phyloP scores from a whole-genome alignment of 2,888 invertebrate genomes.

The Acrocera orbiculus region DNA sequence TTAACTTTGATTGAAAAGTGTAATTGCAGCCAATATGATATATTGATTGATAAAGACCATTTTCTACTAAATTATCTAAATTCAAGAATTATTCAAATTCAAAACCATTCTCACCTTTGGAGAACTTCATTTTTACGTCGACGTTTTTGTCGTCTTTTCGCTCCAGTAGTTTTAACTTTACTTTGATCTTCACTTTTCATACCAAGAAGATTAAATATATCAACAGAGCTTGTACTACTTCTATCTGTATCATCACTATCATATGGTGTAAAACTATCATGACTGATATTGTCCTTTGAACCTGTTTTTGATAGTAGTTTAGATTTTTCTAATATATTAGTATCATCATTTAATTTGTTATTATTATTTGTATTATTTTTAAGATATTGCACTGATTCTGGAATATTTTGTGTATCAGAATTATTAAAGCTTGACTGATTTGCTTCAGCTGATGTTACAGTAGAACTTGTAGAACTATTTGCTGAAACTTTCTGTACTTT shows the following conservation, averaged over 20 bases:
- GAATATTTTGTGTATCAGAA: not conserved
- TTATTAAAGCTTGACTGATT: not conserved
- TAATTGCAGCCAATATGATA: no score
- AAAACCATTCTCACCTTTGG: no score
- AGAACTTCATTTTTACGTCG: not conserved
- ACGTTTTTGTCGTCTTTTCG: conserved; percentile 2
- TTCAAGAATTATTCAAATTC: no score
- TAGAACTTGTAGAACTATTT: conserved; percentile 7
- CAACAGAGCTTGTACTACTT: conserved; percentile 28
- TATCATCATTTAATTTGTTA: not conserved
- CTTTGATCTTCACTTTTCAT: not conserved
- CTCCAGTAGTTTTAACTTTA: not conserved
- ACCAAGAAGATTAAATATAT: conserved; percentile 13
- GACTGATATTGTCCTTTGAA: no score
- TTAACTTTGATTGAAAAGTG: no score
- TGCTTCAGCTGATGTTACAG: conserved; percentile 11
- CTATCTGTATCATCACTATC: conserved; percentile 29
- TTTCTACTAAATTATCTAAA: no score
- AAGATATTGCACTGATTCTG: no score
- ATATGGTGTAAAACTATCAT: not conserved
- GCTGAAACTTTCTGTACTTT: conserved; percentile 16
- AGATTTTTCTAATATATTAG: not conserved
- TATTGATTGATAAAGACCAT: no score
- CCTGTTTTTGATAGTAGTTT: not conserved
- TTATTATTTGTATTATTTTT: conserved; percentile 3